Evolutionary conservation across 2,113 vertebrate species (phyloP).

Genomic region (Cairina moschata): DNA sequence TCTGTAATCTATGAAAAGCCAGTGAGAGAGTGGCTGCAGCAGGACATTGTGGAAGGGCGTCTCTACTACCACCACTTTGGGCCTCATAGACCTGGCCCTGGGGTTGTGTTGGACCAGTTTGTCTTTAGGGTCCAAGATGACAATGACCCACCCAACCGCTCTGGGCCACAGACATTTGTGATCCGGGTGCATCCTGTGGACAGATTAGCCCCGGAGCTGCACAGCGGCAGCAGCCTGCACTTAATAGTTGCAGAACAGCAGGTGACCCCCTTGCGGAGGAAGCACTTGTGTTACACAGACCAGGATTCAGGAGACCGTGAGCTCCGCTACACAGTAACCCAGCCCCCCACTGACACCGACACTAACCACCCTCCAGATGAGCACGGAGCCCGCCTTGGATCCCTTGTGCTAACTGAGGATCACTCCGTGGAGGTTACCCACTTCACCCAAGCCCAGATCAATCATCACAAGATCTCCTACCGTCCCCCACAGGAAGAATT

Average conservation of each 20-base stretch:
- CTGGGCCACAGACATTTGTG: slow-evolving; percentile 83
- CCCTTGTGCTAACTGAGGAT: slow-evolving; percentile 88
- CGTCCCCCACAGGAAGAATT: slow-evolving; percentile 90
- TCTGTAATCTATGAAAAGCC: slow-evolving; percentile 87
- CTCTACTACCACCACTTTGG: slow-evolving; percentile 90
- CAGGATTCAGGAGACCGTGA: slow-evolving; percentile 93
- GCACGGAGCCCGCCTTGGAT: slow-evolving; percentile 73
- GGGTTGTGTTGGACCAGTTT: slow-evolving; percentile 86
- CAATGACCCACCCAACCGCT: slow-evolving; percentile 93
- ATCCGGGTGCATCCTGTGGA: slow-evolving; percentile 89
- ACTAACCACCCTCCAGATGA: slow-evolving; percentile 80
- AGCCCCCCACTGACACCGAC: slow-evolving; percentile 88
- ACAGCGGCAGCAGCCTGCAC: slow-evolving; percentile 84
- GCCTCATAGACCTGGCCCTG: slow-evolving; percentile 83
- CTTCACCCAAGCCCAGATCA: slow-evolving; percentile 96
- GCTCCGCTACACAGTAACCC: slow-evolving; percentile 85
- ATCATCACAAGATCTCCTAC: slow-evolving; percentile 95
- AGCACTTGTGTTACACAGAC: slow-evolving; percentile 91
- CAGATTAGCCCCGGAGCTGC: slow-evolving; percentile 88
- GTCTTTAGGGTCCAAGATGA: slow-evolving; percentile 90
- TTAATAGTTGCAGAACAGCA: slow-evolving; percentile 93
- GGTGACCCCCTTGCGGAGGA: slow-evolving; percentile 87
- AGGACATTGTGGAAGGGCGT: slow-evolving; percentile 87
- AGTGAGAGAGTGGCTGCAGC: slow-evolving; percentile 89
- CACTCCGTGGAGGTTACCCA: slow-evolving; percentile 82